A percentile compares a stretch with the other conserved stretches of the same genome.
phyloP scores from a whole-genome alignment of 2,113 vertebrate genomes.

The Psettodes erumei region DNA sequence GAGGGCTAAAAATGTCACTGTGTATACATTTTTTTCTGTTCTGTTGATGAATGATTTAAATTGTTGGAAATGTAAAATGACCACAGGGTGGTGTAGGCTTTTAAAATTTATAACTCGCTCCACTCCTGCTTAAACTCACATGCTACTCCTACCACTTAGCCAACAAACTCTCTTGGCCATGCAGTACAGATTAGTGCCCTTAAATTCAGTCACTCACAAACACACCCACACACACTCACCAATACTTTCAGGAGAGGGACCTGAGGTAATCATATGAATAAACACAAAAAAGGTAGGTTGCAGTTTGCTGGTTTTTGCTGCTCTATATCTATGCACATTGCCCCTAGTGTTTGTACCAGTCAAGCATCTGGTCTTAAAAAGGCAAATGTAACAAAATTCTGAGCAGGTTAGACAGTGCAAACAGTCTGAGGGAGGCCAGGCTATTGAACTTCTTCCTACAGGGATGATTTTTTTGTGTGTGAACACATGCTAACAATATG shows the following conservation, averaged over 20 bases:
- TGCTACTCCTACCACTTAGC: conserved; percentile 37
- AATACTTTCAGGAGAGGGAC: neutral
- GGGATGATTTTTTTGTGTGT: neutral
- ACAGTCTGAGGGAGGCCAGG: neutral
- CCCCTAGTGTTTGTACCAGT: neutral
- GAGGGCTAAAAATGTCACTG: neutral
- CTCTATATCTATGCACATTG: conserved; percentile 16
- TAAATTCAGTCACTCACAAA: neutral
- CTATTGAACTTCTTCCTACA: conserved; percentile 3
- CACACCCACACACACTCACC: neutral
- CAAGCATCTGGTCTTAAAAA: neutral
- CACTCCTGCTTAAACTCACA: conserved; percentile 1
- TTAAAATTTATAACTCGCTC: conserved; percentile 17
- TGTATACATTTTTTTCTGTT: neutral
- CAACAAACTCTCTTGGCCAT: conserved; percentile 48
- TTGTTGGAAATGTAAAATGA: conserved; percentile 32
- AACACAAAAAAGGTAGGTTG: neutral
- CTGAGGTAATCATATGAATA: conserved; percentile 2
- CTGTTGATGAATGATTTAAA: neutral
- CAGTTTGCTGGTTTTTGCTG: conserved; percentile 19
- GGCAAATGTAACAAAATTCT: neutral
- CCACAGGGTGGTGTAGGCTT: conserved; percentile 54
- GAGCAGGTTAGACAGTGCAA: neutral
- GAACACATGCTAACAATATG: conserved; percentile 24
- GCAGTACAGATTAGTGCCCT: conserved; percentile 19